Conservation (phyloP, 2,797 vertebrate species). For the Acanthurus lineatus region DNA sequence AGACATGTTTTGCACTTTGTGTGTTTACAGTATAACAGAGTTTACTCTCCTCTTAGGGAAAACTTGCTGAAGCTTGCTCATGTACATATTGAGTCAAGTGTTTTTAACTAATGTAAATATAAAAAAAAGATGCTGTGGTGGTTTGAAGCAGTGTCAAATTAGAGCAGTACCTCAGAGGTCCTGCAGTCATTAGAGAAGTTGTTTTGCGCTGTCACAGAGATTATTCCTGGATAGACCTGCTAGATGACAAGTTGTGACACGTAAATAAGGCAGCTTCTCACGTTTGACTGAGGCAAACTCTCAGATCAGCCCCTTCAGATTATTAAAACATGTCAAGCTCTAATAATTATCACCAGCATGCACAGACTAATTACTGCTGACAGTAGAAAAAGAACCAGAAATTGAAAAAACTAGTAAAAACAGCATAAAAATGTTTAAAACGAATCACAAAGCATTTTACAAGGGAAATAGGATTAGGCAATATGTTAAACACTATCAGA, state of each 20-base stretch:
- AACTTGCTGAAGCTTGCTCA: neutral
- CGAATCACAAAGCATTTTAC: too few relatives aligned
- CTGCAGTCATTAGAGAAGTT: neutral
- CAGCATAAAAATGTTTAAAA: neutral
- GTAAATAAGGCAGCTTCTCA: neutral
- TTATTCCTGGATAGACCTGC: constrained; percentile 1
- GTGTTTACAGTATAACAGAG: constrained; percentile 27
- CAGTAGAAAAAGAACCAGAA: neutral
- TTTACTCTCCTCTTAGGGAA: constrained; percentile 4
- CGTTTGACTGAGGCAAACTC: neutral
- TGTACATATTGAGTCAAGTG: neutral
- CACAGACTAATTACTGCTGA: neutral
- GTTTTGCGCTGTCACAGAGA: neutral
- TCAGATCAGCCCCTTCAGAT: neutral
- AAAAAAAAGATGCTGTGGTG: neutral
- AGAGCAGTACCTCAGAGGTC: neutral
- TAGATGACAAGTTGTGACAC: neutral
- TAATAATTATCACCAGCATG: neutral
- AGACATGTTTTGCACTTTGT: constrained; percentile 51
- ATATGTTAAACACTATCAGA: neutral
- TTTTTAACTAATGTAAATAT: neutral
- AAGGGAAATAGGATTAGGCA: neutral
- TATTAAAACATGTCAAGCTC: neutral
- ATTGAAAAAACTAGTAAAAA: neutral
- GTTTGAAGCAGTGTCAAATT: neutral